These are phyloP conservation scores for Pelodytes ibericus DNA, from an alignment of 2,797 vertebrate species.

Conservation along the genomic window DNA sequence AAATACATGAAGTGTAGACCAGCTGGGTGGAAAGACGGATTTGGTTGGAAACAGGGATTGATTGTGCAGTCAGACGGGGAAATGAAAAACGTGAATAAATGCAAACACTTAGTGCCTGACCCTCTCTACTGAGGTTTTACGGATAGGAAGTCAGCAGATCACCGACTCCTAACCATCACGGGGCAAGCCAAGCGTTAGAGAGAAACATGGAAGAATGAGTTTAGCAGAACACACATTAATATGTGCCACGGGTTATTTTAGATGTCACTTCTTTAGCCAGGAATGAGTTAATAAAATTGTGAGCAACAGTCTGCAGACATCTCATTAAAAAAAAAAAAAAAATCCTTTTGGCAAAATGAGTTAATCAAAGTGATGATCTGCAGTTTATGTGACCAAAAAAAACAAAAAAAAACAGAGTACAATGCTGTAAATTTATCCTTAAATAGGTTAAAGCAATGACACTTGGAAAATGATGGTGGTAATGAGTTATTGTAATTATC, in stretches of 20 bases:
- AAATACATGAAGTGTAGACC: slow-evolving; percentile 31
- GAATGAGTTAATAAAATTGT: slow-evolving; percentile 40
- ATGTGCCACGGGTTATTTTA: neutral
- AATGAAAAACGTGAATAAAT: slow-evolving; percentile 49
- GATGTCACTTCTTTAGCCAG: neutral
- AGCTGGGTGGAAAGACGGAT: slow-evolving; percentile 1
- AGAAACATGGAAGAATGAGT: slow-evolving; percentile 3
- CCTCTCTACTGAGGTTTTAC: slow-evolving; percentile 17
- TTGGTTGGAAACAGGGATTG: slow-evolving; percentile 32
- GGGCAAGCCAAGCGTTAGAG: slow-evolving; percentile 40
- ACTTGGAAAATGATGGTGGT: neutral
- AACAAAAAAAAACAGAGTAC: neutral
- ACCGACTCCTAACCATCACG: slow-evolving; percentile 45
- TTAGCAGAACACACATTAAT: slow-evolving; percentile 16
- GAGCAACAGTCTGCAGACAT: neutral
- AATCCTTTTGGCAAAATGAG: no score
- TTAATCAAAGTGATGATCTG: neutral
- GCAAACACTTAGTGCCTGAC: slow-evolving; percentile 49
- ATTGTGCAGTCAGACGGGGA: slow-evolving; percentile 47
- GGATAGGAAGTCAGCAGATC: slow-evolving; percentile 36
- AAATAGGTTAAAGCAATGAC: neutral
- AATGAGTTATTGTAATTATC: neutral
- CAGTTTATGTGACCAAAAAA: neutral
- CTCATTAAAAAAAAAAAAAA: neutral
- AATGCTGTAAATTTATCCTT: neutral